Evolutionary conservation across 2,888 invertebrate species (phyloP), one percentile per base, ranked within the genome.

Genomic region (Molanna angustata): DNA sequence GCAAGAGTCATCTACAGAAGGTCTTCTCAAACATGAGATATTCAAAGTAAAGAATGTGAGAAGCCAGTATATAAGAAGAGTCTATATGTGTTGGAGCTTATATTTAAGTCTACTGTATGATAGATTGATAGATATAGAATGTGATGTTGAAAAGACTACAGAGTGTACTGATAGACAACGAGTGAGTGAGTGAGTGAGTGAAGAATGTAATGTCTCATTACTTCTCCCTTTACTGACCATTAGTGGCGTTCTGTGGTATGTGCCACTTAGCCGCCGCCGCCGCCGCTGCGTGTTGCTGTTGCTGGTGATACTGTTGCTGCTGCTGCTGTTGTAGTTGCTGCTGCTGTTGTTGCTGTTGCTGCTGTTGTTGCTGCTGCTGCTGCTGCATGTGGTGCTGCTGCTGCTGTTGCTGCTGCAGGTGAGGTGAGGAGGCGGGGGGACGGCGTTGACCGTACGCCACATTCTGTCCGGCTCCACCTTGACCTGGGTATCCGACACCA

Each of bases 221-320:
- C 7, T n/a, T 35, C 35, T 35, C 6, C 35, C 9, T 20, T 22
- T 22, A 46, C 62, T 65, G 49, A 78, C 79, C 79, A 64, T 75
- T 71, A 58, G 58, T 44, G 66, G 49, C 48, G 62, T 82, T 81
- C 65, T 84, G 85, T 49, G 85, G 89, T 62, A 86, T 88, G 70
- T 89, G 89, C 88, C 89, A 89, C 67, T 86, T 85, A 64, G 83
- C 81, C 19, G 66, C 61, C 19, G 56, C 62, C 64, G 62, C 56
- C 61, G 62, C 60, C 63, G 71, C 62, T 66, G 68, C 64, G 67
- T 74, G 69, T 59, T 66, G 67, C 61, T 64, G 61, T 47, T 57
- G 60, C 27, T 61, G 60, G 20, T 61, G 60, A 60, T 35, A 50
- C 61, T 65, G 62, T 54, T 63, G 62, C 59, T 64, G 72, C 62